Base-by-base conservation (phyloP, 2,113 vertebrate species). In the Cepphus grylle region DNA sequence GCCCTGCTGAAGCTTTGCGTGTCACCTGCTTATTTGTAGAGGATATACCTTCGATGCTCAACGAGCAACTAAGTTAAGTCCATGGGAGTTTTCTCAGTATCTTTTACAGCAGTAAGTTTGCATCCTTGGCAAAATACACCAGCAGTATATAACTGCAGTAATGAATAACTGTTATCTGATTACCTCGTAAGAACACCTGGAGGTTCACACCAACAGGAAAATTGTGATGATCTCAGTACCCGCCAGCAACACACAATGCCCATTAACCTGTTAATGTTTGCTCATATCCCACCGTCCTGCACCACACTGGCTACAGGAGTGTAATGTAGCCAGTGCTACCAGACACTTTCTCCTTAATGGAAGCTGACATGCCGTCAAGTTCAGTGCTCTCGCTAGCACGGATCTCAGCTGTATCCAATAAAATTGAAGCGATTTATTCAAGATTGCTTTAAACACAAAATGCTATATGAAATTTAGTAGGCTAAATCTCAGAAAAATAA, bases 401-500 rank as follows among this genome's bases (percentile, higher is more conserved):
- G 53, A 53, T 63, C 83, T 63, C 0, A 1, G 16, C 8, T 40
- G 17, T 18, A 59, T n/a, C 32, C 30, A 27, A 10, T 19, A 76
- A 94, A 79, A 59, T 47, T 38, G 36, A 71, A 70, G 5, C 42
- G 16, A 81, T 56, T 69, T 56, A 67, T 42, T 89, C 23, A 67
- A 84, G n/a, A 66, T 12, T 71, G 15, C 45, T 90, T 74, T 53
- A 81, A 84, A 89, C 8, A 89, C 72, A 90, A 93, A 53, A n/a
- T 3, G 2, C 43, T 52, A n/a, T 5, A 53, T 58, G 36, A 88
- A 86, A 29, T 45, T 45, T 36, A 89, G 42, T 55, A 73, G 34
- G 36, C 9, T 89, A 80, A 87, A 69, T 70, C 20, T 69, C 78
- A 69, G 40, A 61, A 94, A 92, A 94, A 23, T 6, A 27, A 58